Evolutionary conservation across 2,888 invertebrate species (phyloP), one percentile per base, ranked within the genome.

Genomic region (Galeopsomyia nigrocyanea): DNA sequence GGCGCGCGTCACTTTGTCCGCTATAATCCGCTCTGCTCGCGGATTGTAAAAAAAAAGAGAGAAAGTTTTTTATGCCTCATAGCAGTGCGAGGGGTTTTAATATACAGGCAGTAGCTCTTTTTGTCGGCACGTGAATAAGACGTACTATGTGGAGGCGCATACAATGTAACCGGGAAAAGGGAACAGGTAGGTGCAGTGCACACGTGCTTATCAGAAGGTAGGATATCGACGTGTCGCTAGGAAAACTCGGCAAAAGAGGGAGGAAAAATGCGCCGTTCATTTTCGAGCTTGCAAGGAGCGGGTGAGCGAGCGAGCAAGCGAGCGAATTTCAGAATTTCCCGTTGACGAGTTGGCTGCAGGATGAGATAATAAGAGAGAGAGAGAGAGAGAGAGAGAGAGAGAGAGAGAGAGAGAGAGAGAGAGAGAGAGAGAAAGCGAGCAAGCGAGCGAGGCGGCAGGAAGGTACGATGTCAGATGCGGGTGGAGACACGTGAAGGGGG

Each of bases 401-500:
- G 65, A 69, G 70, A 70, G 61, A 58, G 61, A 58, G 39, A 57
- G 65, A n/a, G 56, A 56, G 67, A 56, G 61, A 57, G 56, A 53
- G 66, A 53, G 56, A 65, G 76, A 78, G 79, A 39, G 19, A 51
- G 60, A 50, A 58, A 68, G 77, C 19, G 61, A 68, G 64, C 14
- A 49, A 26, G 65, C 71, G 70, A 70, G 61, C 61, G 61, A 58
- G 39, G 50, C 58, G 64, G 80, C 80, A 80, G 82, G 81, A 82
- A 82, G 82, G 83, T 82, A 83, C 80, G 82, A 81, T 80, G 83
- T 79, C 79, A 78, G 79, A 79, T 78, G 79, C 76, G 78, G 78
- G 79, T 75, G 69, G 78, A 68, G 71, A 68, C 75, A 75, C 74
- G 77, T 77, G 76, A 77, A n/a, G 76, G 71, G 70, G 71, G 71